Evolutionary conservation across 2,888 invertebrate genomes (phyloP).

Genomic region (Mythimna lalbum): DNA sequence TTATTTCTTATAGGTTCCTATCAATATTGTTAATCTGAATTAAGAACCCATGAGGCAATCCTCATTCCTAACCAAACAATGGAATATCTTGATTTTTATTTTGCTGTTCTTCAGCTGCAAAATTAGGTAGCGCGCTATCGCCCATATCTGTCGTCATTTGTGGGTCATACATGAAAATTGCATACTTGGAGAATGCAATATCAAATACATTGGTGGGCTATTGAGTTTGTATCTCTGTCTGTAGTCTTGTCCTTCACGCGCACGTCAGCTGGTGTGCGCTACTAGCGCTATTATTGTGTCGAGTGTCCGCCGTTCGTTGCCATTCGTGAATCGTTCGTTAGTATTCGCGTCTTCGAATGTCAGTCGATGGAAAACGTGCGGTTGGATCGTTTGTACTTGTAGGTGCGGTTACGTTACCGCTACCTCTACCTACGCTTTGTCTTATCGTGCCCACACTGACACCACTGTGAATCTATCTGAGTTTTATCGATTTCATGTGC

Average conservation of each 20-base stretch:
- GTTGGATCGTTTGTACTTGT: conserved; percentile 72
- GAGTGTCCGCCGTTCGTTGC: conserved; percentile 58
- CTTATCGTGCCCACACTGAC: conserved; percentile 71
- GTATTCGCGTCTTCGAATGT: conserved; percentile 72
- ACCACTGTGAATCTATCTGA: conserved; percentile 69
- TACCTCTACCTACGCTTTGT: conserved; percentile 77
- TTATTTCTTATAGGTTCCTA: neutral
- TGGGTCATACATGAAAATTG: conserved; percentile 17
- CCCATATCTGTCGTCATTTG: conserved; percentile 4
- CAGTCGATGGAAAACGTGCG: conserved; percentile 79
- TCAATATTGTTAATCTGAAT: conserved; percentile 12
- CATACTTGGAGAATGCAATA: conserved; percentile 30
- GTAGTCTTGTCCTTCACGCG: conserved; percentile 63
- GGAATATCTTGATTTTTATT: conserved; percentile 19
- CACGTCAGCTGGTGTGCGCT: conserved; percentile 67
- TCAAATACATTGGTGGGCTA: conserved; percentile 30
- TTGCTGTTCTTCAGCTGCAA: neutral
- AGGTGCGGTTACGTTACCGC: conserved; percentile 75
- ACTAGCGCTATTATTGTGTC: conserved; percentile 63
- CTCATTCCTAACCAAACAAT: conserved; percentile 27
- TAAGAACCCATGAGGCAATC: conserved; percentile 24
- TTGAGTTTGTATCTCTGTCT: conserved; percentile 33
- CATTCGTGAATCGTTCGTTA: conserved; percentile 68
- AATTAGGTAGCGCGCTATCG: conserved; percentile 10
- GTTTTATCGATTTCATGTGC: conserved; percentile 79